These are phyloP conservation scores for Pachypeltis micranthus DNA, from an alignment of 1,140 invertebrate species.

Conservation along the genomic window DNA sequence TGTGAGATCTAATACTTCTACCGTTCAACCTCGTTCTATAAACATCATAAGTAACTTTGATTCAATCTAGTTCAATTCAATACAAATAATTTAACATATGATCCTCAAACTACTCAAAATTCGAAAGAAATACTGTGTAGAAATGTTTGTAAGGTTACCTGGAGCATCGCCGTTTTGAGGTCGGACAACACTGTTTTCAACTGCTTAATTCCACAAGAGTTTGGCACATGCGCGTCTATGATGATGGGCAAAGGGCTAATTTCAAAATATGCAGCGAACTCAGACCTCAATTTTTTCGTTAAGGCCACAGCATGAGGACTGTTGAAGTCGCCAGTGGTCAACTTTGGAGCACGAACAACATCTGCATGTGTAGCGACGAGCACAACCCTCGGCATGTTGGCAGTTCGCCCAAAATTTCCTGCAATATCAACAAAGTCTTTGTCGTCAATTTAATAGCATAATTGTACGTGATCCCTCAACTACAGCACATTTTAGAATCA, in stretches of 20 bases:
- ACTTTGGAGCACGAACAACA: slow-evolving; percentile 39
- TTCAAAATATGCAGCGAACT: slow-evolving; percentile 37
- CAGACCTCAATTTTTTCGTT: not conserved
- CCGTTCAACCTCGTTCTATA: too few relatives aligned
- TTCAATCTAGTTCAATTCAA: too few relatives aligned
- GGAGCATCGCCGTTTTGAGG: slow-evolving; percentile 36
- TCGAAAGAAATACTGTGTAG: not conserved
- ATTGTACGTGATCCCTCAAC: too few relatives aligned
- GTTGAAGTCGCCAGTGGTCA: slow-evolving; percentile 43
- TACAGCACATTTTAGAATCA: too few relatives aligned
- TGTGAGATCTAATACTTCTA: too few relatives aligned
- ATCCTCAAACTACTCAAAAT: not conserved
- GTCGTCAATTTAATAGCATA: too few relatives aligned
- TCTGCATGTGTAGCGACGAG: slow-evolving; percentile 58
- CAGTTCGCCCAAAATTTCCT: slow-evolving; percentile 45
- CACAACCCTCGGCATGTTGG: slow-evolving; percentile 40
- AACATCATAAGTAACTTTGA: too few relatives aligned
- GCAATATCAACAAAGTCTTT: slow-evolving; percentile 18
- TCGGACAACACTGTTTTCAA: slow-evolving; percentile 42
- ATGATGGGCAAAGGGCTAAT: slow-evolving; percentile 40
- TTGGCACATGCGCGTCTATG: slow-evolving; percentile 47
- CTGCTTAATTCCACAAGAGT: slow-evolving; percentile 43
- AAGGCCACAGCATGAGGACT: slow-evolving; percentile 37
- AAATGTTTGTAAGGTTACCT: too few relatives aligned
- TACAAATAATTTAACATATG: too few relatives aligned